Conservation (phyloP, 2,113 vertebrate genomes). For the Tachuris rubrigastra region DNA sequence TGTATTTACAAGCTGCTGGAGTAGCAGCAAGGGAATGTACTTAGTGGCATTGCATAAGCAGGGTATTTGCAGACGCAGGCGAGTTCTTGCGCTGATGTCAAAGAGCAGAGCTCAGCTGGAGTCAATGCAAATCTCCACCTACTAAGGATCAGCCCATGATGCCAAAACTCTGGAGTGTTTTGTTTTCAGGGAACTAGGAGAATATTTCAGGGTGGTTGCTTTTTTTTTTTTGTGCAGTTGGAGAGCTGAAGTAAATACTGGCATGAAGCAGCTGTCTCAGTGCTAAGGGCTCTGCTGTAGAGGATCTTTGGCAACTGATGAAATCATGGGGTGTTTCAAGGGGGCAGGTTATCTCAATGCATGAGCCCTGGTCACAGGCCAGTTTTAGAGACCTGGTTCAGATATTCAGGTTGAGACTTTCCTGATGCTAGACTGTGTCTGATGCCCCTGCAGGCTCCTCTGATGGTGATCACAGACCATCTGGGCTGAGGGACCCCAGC, state of each 20-base stretch:
- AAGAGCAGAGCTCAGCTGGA: slow-evolving; percentile 49
- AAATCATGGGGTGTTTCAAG: not conserved
- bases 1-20: not conserved
- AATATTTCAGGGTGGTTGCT: not conserved
- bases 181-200: slow-evolving; percentile 32
- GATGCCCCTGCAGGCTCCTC: not conserved
- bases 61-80: slow-evolving; percentile 15
- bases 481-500: not conserved
- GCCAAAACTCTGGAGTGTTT: slow-evolving; percentile 35
- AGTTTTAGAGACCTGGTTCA: not conserved
- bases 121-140: slow-evolving; percentile 5
- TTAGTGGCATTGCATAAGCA: slow-evolving; percentile 23
- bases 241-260: not conserved
- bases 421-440: not conserved
- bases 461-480: not conserved
- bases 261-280: not conserved
- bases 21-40: not conserved
- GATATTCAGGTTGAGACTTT: not conserved
- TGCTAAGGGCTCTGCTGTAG: not conserved
- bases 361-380: not conserved
- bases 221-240: not conserved
- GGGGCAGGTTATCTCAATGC: not conserved
- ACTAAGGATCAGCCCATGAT: not conserved
- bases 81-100: slow-evolving; percentile 33
- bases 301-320: not conserved